Conservation (phyloP, 2,797 vertebrate genomes). For the Sebastes nivosus region DNA sequence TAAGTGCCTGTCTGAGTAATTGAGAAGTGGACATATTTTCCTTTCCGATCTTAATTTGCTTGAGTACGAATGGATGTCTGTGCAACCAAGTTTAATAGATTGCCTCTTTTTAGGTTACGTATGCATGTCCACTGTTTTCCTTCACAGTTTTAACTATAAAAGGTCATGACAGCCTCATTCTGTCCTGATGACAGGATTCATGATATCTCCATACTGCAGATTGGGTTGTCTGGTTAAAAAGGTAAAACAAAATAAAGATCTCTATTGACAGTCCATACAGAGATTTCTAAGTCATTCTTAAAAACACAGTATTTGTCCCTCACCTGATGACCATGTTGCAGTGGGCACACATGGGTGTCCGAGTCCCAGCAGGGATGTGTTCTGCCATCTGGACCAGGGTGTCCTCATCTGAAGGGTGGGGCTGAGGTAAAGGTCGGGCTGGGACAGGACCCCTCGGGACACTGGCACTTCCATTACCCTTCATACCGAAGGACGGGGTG, state of each 20-base stretch:
- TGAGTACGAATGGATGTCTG: slow-evolving; percentile 7
- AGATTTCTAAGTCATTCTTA: background rate
- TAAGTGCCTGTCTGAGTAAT: slow-evolving; percentile 40
- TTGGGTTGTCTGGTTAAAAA: background rate
- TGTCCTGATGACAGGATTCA: background rate
- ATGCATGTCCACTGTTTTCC: background rate
- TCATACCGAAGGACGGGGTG: slow-evolving; percentile 81
- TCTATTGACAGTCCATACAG: background rate
- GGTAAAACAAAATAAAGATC: background rate
- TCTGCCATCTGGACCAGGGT: slow-evolving; percentile 94
- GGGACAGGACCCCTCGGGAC: slow-evolving; percentile 55
- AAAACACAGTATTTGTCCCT: background rate
- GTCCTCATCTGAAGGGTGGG: slow-evolving; percentile 87
- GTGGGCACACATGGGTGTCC: slow-evolving; percentile 94
- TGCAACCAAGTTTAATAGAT: slow-evolving; percentile 8
- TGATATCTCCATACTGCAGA: background rate
- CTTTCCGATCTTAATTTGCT: slow-evolving; percentile 1
- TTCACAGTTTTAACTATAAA: background rate
- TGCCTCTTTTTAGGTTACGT: background rate
- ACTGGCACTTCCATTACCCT: slow-evolving; percentile 75
- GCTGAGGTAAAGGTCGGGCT: slow-evolving; percentile 64
- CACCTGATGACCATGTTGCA: slow-evolving; percentile 95
- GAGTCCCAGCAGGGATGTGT: slow-evolving; percentile 93
- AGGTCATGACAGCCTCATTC: background rate
- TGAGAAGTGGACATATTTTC: slow-evolving; percentile 11